These are phyloP conservation scores for Silurus asotus DNA, from an alignment of 2,113 vertebrate genomes.

Conservation along the genomic window DNA sequence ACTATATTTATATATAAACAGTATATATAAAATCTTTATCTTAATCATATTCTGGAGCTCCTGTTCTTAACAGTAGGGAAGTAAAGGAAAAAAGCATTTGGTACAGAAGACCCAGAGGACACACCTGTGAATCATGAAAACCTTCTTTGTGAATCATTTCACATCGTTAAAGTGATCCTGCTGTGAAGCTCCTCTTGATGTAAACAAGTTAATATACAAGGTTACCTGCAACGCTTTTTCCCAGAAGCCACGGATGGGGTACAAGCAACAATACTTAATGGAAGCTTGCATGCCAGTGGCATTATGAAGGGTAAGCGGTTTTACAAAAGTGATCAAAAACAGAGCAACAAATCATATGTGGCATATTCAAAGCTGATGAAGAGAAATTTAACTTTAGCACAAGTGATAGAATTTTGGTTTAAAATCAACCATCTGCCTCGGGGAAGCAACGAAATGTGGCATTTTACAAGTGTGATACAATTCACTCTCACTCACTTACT, in stretches of 20 bases:
- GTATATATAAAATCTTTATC: background rate
- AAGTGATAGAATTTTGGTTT: background rate
- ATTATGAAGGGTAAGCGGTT: slow-evolving; percentile 8
- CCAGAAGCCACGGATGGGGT: slow-evolving; percentile 32
- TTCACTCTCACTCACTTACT: background rate
- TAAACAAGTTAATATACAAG: slow-evolving; percentile 41
- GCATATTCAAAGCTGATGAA: background rate
- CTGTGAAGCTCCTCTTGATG: slow-evolving; percentile 13
- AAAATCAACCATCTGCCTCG: background rate
- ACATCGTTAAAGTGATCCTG: background rate
- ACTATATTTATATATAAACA: background rate
- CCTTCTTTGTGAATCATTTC: slow-evolving; percentile 13
- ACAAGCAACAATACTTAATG: slow-evolving; percentile 37
- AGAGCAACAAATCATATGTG: slow-evolving; percentile 8
- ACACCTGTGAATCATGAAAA: slow-evolving; percentile 24
- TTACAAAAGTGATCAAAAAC: slow-evolving; percentile 27
- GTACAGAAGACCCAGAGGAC: background rate
- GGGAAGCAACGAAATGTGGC: background rate
- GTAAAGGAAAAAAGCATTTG: background rate
- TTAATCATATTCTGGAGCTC: background rate
- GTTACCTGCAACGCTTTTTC: background rate
- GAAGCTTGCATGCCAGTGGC: slow-evolving; percentile 30
- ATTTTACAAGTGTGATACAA: background rate
- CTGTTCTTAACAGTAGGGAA: background rate
- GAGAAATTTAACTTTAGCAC: background rate